Evolutionary conservation across 23 tunicate species (phyloP).

Genomic region (Pegea sp.): DNA sequence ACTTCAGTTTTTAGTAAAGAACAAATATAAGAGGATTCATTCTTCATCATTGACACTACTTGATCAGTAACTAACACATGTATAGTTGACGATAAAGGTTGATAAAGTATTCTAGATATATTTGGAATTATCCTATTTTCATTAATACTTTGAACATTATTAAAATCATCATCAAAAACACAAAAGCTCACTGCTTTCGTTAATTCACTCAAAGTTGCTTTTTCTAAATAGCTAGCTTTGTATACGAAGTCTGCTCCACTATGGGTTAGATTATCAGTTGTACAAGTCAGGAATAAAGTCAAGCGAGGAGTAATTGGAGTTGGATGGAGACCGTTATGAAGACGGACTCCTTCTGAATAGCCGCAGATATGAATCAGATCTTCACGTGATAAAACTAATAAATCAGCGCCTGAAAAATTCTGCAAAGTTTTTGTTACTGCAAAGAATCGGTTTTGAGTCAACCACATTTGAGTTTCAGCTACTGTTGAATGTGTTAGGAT

Average conservation of each 20-base stretch:
- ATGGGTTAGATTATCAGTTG: too few species aligned
- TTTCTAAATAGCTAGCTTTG: conserved; percentile 43
- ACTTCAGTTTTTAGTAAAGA: conserved; percentile 35
- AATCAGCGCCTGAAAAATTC: conserved; percentile 40
- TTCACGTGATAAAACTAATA: conserved; percentile 52
- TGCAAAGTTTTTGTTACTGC: too few species aligned
- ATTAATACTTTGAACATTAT: too few species aligned
- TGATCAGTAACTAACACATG: conserved; percentile 92
- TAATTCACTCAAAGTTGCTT: conserved; percentile 31
- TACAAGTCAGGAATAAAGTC: conserved; percentile 61
- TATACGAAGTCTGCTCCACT: conserved; percentile 10
- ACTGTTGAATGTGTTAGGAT: too few species aligned
- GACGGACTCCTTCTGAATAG: conserved; percentile 70
- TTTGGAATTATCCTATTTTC: conserved; percentile 7
- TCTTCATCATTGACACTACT: conserved; percentile 61
- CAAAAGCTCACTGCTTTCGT: conserved; percentile 25
- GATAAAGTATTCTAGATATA: conserved; percentile 37
- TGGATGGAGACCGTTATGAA: too few species aligned
- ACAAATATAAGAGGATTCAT: conserved; percentile 59
- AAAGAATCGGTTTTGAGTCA: conserved; percentile 60
- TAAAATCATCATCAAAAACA: conserved; percentile 26
- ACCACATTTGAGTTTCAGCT: conserved; percentile 62
- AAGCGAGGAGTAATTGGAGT: too few species aligned
- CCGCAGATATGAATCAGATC: conserved; percentile 83
- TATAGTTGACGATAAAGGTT: conserved; percentile 49